Conservation (phyloP, 2,888 invertebrate species). For the Criorhina ranunculi region DNA sequence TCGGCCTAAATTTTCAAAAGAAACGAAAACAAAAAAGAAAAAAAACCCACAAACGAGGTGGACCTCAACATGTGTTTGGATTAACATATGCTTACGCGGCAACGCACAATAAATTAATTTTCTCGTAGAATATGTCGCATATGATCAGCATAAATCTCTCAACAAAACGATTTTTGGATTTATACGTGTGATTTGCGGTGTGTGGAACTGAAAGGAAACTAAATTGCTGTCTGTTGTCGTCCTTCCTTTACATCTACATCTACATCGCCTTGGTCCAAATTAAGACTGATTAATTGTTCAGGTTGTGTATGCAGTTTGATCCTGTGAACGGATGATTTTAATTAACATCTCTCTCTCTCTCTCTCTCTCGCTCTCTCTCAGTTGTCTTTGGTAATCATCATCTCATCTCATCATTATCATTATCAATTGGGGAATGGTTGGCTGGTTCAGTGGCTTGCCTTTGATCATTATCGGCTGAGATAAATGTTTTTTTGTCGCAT, state of each 20-base stretch:
- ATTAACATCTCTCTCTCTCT: conserved; percentile 63
- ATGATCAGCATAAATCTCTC: conserved; percentile 74
- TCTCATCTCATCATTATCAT: conserved; percentile 62
- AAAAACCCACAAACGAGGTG: conserved; percentile 17
- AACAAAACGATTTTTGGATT: conserved; percentile 69
- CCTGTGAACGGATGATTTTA: conserved; percentile 39
- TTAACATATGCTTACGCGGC: conserved; percentile 70
- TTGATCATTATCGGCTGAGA: conserved; percentile 67
- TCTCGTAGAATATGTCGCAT: conserved; percentile 61
- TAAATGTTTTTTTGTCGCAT: conserved; percentile 54
- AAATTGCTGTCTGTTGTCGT: conserved; percentile 25
- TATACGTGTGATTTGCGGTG: conserved; percentile 66
- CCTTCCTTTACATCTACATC: no score
- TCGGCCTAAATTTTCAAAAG: no score
- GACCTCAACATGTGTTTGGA: conserved; percentile 34
- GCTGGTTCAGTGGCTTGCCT: conserved; percentile 66
- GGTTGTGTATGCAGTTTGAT: conserved; percentile 30
- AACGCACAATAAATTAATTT: conserved; percentile 75
- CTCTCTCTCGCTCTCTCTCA: no score
- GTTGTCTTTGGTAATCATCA: conserved; percentile 19
- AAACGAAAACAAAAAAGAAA: background rate
- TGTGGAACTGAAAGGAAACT: conserved; percentile 42
- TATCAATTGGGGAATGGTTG: conserved; percentile 65
- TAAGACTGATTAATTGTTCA: conserved; percentile 74
- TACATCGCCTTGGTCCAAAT: conserved; percentile 68